Percentiles rank a stretch among this genome's conserved stretches.
These are phyloP conservation scores for Chrysopilus asiliformis DNA, from an alignment of 2,888 invertebrate species.

Conservation along the genomic window DNA sequence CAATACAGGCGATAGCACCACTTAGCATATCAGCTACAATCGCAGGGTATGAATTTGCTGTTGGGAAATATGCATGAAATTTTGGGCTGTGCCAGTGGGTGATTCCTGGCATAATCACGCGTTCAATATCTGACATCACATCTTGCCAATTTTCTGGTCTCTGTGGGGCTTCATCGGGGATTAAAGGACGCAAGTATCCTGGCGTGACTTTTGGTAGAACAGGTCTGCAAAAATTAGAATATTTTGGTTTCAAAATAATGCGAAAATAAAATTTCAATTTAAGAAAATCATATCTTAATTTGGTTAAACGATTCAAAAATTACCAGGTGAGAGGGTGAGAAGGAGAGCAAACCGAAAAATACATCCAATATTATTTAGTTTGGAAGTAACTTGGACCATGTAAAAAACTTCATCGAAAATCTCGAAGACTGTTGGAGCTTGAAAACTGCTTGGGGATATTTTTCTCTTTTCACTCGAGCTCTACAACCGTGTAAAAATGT, in stretches of 20 bases:
- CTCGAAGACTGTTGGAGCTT: too few species aligned
- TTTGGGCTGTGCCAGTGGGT: constrained; percentile 95
- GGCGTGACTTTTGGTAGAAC: constrained; percentile 88
- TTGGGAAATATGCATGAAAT: constrained; percentile 92
- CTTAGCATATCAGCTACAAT: constrained; percentile 92
- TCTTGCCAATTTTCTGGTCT: constrained; percentile 80
- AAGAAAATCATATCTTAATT: too few species aligned
- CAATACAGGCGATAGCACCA: constrained; percentile 89
- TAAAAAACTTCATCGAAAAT: too few species aligned
- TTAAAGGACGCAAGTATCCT: constrained; percentile 76
- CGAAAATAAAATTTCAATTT: too few species aligned
- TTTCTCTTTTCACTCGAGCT: too few species aligned
- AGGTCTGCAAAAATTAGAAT: constrained; percentile 40
- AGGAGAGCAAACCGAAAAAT: too few species aligned
- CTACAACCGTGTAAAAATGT: too few species aligned
- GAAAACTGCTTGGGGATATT: too few species aligned
- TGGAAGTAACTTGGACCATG: too few species aligned
- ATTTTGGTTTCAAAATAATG: background rate
- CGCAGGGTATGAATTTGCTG: constrained; percentile 84
- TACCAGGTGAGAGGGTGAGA: too few species aligned
- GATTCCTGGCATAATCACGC: constrained; percentile 94
- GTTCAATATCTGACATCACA: constrained; percentile 85
- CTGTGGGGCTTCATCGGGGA: constrained; percentile 75
- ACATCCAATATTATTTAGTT: too few species aligned
- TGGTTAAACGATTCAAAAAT: too few species aligned